A percentile compares a stretch with the other conserved stretches of the same genome.
phyloP scores from a whole-genome alignment of 2,888 invertebrate species.

The Hetaerina titia region DNA sequence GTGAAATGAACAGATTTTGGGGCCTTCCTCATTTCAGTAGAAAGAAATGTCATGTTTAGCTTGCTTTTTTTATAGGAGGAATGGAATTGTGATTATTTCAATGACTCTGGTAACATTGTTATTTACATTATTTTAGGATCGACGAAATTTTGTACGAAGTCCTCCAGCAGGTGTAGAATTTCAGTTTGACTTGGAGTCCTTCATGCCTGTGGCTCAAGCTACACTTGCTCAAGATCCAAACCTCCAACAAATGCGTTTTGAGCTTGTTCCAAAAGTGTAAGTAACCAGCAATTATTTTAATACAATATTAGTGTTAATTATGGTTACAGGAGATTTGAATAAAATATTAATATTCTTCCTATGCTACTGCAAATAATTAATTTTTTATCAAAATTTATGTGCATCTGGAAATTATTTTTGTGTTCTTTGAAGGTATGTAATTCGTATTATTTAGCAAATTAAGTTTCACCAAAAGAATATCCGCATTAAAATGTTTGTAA shows the following conservation, averaged over 20 bases:
- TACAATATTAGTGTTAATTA: background rate
- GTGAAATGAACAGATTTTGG: too few relatives aligned
- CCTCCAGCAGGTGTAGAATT: slow-evolving; percentile 98
- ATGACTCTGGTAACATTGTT: background rate
- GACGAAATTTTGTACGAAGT: slow-evolving; percentile 97
- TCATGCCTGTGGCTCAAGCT: slow-evolving; percentile 95
- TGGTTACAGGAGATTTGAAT: too few relatives aligned
- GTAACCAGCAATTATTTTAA: slow-evolving; percentile 76
- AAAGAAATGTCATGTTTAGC: background rate
- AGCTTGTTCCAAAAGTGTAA: slow-evolving; percentile 99
- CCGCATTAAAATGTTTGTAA: too few relatives aligned
- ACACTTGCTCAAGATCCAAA: slow-evolving; percentile 97
- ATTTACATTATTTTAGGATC: slow-evolving; percentile 83
- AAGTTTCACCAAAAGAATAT: too few relatives aligned
- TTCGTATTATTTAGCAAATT: too few relatives aligned
- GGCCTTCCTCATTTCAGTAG: too few relatives aligned
- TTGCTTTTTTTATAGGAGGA: background rate
- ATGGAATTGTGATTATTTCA: too few relatives aligned
- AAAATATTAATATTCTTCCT: too few relatives aligned
- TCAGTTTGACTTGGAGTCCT: slow-evolving; percentile 95
- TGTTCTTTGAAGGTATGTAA: too few relatives aligned
- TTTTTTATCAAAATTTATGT: too few relatives aligned
- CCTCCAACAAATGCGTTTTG: slow-evolving; percentile 98
- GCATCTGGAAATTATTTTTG: too few relatives aligned
- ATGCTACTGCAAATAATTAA: too few relatives aligned